Percentiles rank a stretch among this genome's conserved stretches.
Conservation (phyloP, 1,140 invertebrate species). For the Zaprionus tsacasi region DNA sequence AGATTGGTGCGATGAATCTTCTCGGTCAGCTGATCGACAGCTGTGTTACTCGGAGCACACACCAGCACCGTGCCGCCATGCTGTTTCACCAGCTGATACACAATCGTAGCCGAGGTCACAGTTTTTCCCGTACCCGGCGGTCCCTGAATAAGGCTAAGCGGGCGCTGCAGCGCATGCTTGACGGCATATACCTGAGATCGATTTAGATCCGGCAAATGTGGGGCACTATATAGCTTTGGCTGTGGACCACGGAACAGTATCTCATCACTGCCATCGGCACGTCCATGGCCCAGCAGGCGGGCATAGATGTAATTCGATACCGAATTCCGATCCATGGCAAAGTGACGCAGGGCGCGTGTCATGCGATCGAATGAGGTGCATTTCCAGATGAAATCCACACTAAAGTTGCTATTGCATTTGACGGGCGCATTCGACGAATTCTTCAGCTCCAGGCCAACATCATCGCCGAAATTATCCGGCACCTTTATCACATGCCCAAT, state of each 20-base stretch:
- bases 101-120: slow-evolving; percentile 99
- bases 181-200: slow-evolving; percentile 99
- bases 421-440: slow-evolving; percentile 94
- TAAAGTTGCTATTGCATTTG: slow-evolving; percentile 97
- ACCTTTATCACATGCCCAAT: slow-evolving; percentile 99
- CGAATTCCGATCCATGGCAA: slow-evolving; percentile 97
- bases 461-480: slow-evolving; percentile 99
- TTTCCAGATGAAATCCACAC: slow-evolving; percentile 99
- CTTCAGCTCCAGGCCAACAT: slow-evolving; percentile 98
- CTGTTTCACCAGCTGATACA: slow-evolving; percentile 98
- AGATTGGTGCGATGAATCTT: slow-evolving; percentile 99
- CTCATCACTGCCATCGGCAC: slow-evolving; percentile 95
- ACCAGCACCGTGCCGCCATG: slow-evolving; percentile 97
- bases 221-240: slow-evolving; percentile 98
- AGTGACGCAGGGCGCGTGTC: slow-evolving; percentile 97
- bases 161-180: slow-evolving; percentile 98
- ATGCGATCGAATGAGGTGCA: slow-evolving; percentile 99
- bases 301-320: slow-evolving; percentile 99
- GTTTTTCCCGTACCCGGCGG: slow-evolving; percentile 97
- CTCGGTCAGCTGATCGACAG: slow-evolving; percentile 99
- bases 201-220: slow-evolving; percentile 98
- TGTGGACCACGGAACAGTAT: slow-evolving; percentile 93
- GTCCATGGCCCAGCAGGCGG: slow-evolving; percentile 95
- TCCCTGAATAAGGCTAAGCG: slow-evolving; percentile 98
- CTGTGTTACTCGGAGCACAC: slow-evolving; percentile 99